These are phyloP conservation scores for Caenorhabditis afra DNA, from an alignment of 2,888 invertebrate genomes.

Conservation along the genomic window DNA sequence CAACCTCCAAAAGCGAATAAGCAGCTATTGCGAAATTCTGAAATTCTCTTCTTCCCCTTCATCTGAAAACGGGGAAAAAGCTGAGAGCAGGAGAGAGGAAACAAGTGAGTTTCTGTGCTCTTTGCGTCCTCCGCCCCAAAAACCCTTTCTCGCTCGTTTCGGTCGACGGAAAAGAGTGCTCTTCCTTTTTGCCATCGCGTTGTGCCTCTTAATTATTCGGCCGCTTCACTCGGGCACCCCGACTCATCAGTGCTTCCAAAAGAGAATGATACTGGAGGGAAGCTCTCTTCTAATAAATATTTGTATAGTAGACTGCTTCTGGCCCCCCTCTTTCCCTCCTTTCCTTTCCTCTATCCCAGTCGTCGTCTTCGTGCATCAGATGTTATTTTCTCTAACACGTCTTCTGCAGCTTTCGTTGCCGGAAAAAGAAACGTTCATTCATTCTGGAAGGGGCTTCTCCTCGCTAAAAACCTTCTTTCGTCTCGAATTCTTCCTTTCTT, in stretches of 20 bases:
- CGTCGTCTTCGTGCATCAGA: slow-evolving; percentile 31
- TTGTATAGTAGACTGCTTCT: slow-evolving; percentile 32
- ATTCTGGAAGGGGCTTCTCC: no score
- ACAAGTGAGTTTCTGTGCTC: slow-evolving; percentile 27
- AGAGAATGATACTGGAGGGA: slow-evolving; percentile 33
- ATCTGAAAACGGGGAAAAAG: no score
- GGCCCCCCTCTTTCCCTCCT: slow-evolving; percentile 1
- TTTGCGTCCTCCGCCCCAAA: slow-evolving; percentile 42
- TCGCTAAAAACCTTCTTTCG: slow-evolving; percentile 15
- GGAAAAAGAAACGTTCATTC: slow-evolving; percentile 42
- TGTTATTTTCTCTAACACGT: slow-evolving; percentile 45
- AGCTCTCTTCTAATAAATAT: slow-evolving; percentile 37
- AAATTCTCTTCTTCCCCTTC: slow-evolving; percentile 5
- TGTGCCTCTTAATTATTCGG: slow-evolving; percentile 56
- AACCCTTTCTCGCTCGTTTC: slow-evolving; percentile 23
- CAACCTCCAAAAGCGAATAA: slow-evolving; percentile 2
- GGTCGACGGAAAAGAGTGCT: slow-evolving; percentile 46
- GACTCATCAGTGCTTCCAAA: slow-evolving; percentile 44
- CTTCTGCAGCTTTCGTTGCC: slow-evolving; percentile 18
- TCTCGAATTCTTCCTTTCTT: slow-evolving; percentile 5
- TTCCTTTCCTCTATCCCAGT: slow-evolving; percentile 2
- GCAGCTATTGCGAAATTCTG: slow-evolving; percentile 46
- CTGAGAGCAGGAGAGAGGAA: no score
- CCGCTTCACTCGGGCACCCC: slow-evolving; percentile 42
- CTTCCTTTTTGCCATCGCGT: slow-evolving; percentile 45